Conservation (phyloP, 2,113 vertebrate species). For the Picathartes gymnocephalus region DNA sequence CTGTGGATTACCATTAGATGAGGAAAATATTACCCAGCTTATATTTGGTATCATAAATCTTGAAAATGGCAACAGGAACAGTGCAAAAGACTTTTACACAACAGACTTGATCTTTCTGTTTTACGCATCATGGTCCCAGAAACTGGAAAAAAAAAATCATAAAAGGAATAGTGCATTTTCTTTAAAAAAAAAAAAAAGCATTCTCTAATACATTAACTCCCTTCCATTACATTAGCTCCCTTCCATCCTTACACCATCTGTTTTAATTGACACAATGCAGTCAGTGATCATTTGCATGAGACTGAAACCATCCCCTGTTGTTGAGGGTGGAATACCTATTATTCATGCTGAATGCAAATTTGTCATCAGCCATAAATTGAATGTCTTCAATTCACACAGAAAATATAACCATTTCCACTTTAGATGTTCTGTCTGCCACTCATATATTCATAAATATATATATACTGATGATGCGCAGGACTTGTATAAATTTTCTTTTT, state of each 20-base stretch:
- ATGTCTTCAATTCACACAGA: not conserved
- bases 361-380: not conserved
- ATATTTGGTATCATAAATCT: conserved; percentile 45
- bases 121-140: not conserved
- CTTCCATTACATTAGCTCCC: not conserved
- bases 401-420: not conserved
- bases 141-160: not conserved
- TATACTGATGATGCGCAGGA: not conserved
- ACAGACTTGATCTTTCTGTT: not conserved
- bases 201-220: not conserved
- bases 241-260: not conserved
- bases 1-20: conserved; percentile 12
- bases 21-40: conserved; percentile 1
- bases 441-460: not conserved
- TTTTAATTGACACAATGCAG: not conserved
- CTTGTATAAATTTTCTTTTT: not conserved
- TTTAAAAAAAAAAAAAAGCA: not conserved
- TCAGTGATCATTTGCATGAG: not conserved
- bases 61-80: conserved; percentile 30
- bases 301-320: not conserved
- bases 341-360: not conserved
- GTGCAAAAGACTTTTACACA: not conserved
- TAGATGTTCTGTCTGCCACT: not conserved
- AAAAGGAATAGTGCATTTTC: not conserved
- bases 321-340: not conserved